Conservation (phyloP, 2,888 invertebrate species). For the Willowsia nigromaculata region DNA sequence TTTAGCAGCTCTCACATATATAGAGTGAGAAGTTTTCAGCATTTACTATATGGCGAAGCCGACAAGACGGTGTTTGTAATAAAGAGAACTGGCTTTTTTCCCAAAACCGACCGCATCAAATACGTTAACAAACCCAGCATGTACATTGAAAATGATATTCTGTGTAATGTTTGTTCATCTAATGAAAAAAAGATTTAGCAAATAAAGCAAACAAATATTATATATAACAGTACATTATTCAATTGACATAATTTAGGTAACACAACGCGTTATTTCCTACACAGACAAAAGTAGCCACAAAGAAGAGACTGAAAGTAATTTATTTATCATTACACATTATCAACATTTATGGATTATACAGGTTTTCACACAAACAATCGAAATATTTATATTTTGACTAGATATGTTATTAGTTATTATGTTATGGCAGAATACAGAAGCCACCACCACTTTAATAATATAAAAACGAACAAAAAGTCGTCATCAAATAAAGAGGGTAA, state of each 20-base stretch:
- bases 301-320: slow-evolving; percentile 44
- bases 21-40: background rate
- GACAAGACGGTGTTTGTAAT: slow-evolving; percentile 64
- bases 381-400: slow-evolving; percentile 32
- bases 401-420: slow-evolving; percentile 35
- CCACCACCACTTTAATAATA: slow-evolving; percentile 3
- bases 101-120: slow-evolving; percentile 53
- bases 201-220: slow-evolving; percentile 29
- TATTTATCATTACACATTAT: background rate
- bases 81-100: slow-evolving; percentile 54
- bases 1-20: background rate
- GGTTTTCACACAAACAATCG: slow-evolving; percentile 37
- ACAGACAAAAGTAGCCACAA: slow-evolving; percentile 39
- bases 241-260: slow-evolving; percentile 47
- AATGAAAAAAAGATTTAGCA: slow-evolving; percentile 69
- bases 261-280: slow-evolving; percentile 44
- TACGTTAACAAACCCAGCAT: background rate
- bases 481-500: background rate
- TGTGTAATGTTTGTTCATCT: slow-evolving; percentile 68
- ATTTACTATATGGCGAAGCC: slow-evolving; percentile 49
- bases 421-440: slow-evolving; percentile 18
- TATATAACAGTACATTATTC: slow-evolving; percentile 47
- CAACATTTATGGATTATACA: slow-evolving; percentile 2
- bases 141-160: background rate
- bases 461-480: slow-evolving; percentile 43